Percentiles rank a stretch among this genome's conserved stretches.
Conservation (phyloP, 2,797 vertebrate genomes). For the Apogon talboti region DNA sequence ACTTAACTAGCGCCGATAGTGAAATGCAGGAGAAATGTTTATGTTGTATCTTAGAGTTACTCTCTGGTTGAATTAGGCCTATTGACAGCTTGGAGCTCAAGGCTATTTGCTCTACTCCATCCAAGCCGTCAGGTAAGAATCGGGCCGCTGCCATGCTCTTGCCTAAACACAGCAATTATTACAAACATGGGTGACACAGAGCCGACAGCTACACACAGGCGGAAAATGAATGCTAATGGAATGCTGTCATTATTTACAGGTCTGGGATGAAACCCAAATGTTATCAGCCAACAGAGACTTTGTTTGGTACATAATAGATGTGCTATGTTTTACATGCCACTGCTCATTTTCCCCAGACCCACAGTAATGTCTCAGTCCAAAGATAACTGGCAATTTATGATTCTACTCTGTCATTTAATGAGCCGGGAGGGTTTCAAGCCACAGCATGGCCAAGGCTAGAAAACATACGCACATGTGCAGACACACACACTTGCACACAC, state of each 20-base stretch:
- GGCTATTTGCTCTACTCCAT: slow-evolving; percentile 66
- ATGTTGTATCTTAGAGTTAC: slow-evolving; percentile 36
- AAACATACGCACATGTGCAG: slow-evolving; percentile 7
- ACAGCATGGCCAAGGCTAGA: slow-evolving; percentile 55
- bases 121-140: slow-evolving; percentile 68
- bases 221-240: slow-evolving; percentile 78
- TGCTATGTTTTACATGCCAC: slow-evolving; percentile 82
- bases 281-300: slow-evolving; percentile 76
- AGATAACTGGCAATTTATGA: slow-evolving; percentile 82
- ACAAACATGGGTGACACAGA: slow-evolving; percentile 73
- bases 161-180: slow-evolving; percentile 78
- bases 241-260: slow-evolving; percentile 83
- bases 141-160: slow-evolving; percentile 54
- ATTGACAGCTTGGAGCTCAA: slow-evolving; percentile 60
- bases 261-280: slow-evolving; percentile 79
- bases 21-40: slow-evolving; percentile 46
- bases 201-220: slow-evolving; percentile 72
- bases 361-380: slow-evolving; percentile 74
- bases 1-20: slow-evolving; percentile 21
- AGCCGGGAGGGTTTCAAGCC: slow-evolving; percentile 63
- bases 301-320: slow-evolving; percentile 81
- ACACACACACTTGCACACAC: slow-evolving; percentile 20
- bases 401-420: slow-evolving; percentile 79
- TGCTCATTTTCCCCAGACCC: slow-evolving; percentile 75
- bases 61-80: slow-evolving; percentile 36